Base-by-base conservation (phyloP, 37 sponge, comb jelly and placozoan species). In the Aphrocallistes beatrix region DNA sequence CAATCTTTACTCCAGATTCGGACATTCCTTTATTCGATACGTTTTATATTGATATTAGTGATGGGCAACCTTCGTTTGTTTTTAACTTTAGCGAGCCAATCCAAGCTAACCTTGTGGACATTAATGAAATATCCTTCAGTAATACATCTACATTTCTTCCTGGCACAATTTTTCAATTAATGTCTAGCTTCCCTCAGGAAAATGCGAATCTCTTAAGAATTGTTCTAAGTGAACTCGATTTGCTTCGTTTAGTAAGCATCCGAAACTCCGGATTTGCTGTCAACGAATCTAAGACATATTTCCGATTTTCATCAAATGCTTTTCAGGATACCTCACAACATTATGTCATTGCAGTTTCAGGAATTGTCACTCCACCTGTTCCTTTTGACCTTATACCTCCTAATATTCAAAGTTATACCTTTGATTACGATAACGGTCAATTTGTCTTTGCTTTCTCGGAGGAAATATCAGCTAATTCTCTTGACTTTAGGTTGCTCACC, bases 381-480 rank as follows among this genome's bases (percentile, higher is more conserved):
- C 75, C 75, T 60, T 60, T 30, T 19, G 75, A 60, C 34, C 21
- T 60, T 60, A 13, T 60, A 21, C 75, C 75, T 32, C 75, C 75
- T 6, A 60, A 28, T 25, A 8, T 60, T 19, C 75, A 60, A 30
- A 60, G 75, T 30, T 60, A 32, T 60, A 25, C 37, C 81, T 82
- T 86, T 36, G 86, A 86, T 37, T 82, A 81, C 38, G 23, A 82
- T 23, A 42, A 34, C 1, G 86, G 86, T 16, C 37, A 81, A 21
- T 42, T 86, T 38, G 16, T 81, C 38, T 17, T 86, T 37, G 36
- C 82, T n/a, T 86, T 82, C 23, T 81, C 86, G 9, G 86, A 86
- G 13, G 48, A 34, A 9, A 30, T 86, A 37, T 3, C 13, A 23
- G 25, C 21, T 82, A 19, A 36, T 3, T 86, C 86, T 1, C 51